These are phyloP conservation scores for Lethocerus indicus DNA, from an alignment of 1,140 invertebrate genomes.

Conservation along the genomic window DNA sequence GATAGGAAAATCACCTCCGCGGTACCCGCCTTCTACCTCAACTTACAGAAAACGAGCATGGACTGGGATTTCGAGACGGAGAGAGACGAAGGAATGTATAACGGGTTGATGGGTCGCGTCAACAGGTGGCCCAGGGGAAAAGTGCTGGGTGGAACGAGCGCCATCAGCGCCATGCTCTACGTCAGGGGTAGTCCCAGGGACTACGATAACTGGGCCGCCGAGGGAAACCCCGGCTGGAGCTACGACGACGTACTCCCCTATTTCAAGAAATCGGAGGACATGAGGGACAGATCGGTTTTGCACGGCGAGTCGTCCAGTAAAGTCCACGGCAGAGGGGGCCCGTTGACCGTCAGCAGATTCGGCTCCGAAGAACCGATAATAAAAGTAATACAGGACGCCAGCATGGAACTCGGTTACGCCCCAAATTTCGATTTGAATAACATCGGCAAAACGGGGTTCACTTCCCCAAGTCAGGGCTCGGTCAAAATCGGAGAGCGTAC, in stretches of 20 bases:
- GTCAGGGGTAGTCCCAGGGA: conserved; percentile 40
- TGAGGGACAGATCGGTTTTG: conserved; percentile 23
- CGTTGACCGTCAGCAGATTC: conserved; percentile 36
- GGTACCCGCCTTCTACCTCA: conserved; percentile 40
- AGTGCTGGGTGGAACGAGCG: conserved; percentile 64
- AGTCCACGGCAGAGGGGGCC: conserved; percentile 28
- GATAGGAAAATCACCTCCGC: conserved; percentile 48
- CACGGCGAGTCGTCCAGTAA: conserved; percentile 27
- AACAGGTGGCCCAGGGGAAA: conserved; percentile 43
- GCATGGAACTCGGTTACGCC: conserved; percentile 12
- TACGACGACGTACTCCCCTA: conserved; percentile 40
- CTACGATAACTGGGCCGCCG: conserved; percentile 46
- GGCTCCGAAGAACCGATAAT: background rate
- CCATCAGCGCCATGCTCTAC: conserved; percentile 51
- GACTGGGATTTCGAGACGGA: conserved; percentile 51
- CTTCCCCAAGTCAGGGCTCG: conserved; percentile 26
- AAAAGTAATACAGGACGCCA: conserved; percentile 31
- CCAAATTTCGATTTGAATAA: conserved; percentile 5
- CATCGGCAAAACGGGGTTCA: background rate
- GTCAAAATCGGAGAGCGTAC: conserved; percentile 9
- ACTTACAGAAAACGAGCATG: conserved; percentile 28
- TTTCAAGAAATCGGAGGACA: conserved; percentile 37
- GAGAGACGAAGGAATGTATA: conserved; percentile 29
- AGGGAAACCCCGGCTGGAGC: conserved; percentile 43
- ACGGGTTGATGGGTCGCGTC: conserved; percentile 40